Evolutionary conservation across 2,888 invertebrate species (phyloP).

Genomic region (Nephrotoma guestfalica): DNA sequence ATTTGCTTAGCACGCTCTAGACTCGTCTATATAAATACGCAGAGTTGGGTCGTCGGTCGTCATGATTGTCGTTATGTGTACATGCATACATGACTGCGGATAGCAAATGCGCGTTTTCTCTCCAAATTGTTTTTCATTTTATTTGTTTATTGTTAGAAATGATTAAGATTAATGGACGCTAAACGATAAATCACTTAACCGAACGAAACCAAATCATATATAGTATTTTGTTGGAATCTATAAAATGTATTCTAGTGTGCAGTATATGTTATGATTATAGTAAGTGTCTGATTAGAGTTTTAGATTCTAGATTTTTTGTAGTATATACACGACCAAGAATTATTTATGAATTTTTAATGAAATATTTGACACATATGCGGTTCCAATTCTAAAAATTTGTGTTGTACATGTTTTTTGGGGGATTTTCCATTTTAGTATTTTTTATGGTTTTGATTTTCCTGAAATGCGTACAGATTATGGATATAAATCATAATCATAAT

Average conservation of each 20-base stretch:
- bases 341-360: not conserved
- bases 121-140: not conserved
- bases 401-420: not conserved
- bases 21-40: too few species aligned
- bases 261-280: not conserved
- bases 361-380: not conserved
- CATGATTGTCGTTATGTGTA: not conserved
- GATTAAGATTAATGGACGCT: not conserved
- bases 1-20: not conserved
- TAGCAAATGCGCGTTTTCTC: not conserved
- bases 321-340: not conserved
- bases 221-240: not conserved
- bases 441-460: not conserved
- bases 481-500: not conserved
- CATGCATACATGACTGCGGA: not conserved
- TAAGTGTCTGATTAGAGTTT: not conserved
- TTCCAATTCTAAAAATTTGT: not conserved
- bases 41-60: not conserved
- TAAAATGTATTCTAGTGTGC: not conserved
- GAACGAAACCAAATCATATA: not conserved
- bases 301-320: not conserved
- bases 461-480: not conserved
- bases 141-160: not conserved
- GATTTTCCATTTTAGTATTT: not conserved
- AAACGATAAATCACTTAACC: not conserved